These are phyloP conservation scores for Micropterix aruncella DNA, from an alignment of 2,888 invertebrate genomes.

Conservation along the genomic window DNA sequence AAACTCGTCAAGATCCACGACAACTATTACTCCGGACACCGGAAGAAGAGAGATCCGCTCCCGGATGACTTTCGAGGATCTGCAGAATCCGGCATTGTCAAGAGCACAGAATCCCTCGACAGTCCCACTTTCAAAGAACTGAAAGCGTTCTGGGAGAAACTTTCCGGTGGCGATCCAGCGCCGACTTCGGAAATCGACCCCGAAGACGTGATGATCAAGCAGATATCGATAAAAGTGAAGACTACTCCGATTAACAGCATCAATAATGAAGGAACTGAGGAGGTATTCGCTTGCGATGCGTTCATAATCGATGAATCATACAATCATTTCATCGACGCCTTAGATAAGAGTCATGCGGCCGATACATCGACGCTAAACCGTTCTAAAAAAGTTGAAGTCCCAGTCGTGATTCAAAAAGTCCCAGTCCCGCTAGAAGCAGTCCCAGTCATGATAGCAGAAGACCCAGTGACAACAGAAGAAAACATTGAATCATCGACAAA, in stretches of 20 bases:
- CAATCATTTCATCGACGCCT: neutral
- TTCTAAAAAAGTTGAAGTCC: neutral
- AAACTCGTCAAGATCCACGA: neutral
- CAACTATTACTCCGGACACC: neutral
- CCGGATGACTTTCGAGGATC: neutral
- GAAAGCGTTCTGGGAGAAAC: conserved; percentile 6
- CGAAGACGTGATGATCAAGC: neutral
- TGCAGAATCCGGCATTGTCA: too few relatives aligned
- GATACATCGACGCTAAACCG: neutral
- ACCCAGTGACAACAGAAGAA: too few relatives aligned
- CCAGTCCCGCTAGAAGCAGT: too few relatives aligned
- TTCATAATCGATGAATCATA: neutral
- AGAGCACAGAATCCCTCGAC: neutral
- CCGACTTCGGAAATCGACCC: conserved; percentile 4
- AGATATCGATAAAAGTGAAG: neutral
- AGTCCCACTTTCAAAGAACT: conserved; percentile 1
- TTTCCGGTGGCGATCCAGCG: conserved; percentile 10
- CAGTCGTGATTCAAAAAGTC: too few relatives aligned
- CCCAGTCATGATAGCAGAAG: too few relatives aligned
- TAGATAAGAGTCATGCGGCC: neutral
- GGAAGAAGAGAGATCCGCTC: neutral
- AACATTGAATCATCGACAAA: too few relatives aligned
- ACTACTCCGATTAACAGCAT: neutral
- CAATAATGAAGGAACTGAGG: neutral
- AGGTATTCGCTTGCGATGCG: neutral